phyloP scores from a whole-genome alignment of 2,113 vertebrate genomes.

The Crotalus tigris region DNA sequence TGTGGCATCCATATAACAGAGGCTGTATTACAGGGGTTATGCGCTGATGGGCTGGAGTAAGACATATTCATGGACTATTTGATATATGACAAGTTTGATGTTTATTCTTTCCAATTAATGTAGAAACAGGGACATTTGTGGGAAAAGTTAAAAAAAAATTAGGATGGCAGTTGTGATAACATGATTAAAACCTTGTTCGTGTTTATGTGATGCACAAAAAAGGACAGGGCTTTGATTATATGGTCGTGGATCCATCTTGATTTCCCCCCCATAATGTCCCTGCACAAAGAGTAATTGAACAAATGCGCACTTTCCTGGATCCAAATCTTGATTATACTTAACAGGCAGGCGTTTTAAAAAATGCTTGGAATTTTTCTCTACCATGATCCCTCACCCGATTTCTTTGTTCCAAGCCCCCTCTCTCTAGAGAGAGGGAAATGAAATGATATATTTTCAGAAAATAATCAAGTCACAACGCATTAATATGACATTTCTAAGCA shows the following conservation, averaged over 20 bases:
- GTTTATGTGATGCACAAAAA: background rate
- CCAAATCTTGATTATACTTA: background rate
- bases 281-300: background rate
- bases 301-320: background rate
- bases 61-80: background rate
- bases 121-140: background rate
- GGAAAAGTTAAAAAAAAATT: background rate
- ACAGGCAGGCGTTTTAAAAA: background rate
- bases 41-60: background rate
- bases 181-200: background rate
- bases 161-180: background rate
- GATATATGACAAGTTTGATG: background rate
- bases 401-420: constrained; percentile 1
- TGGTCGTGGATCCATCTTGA: background rate
- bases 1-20: background rate
- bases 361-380: background rate
- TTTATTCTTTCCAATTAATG: background rate
- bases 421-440: background rate
- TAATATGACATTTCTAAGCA: constrained; percentile 23
- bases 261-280: background rate
- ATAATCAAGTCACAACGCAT: constrained; percentile 13
- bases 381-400: background rate
- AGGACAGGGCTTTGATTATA: background rate
- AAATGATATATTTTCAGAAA: constrained; percentile 2
- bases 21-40: background rate